A percentile compares a stretch with the other conserved stretches of the same genome.
These are phyloP conservation scores for Copidosoma aretas DNA, from an alignment of 2,888 invertebrate genomes.

Conservation along the genomic window DNA sequence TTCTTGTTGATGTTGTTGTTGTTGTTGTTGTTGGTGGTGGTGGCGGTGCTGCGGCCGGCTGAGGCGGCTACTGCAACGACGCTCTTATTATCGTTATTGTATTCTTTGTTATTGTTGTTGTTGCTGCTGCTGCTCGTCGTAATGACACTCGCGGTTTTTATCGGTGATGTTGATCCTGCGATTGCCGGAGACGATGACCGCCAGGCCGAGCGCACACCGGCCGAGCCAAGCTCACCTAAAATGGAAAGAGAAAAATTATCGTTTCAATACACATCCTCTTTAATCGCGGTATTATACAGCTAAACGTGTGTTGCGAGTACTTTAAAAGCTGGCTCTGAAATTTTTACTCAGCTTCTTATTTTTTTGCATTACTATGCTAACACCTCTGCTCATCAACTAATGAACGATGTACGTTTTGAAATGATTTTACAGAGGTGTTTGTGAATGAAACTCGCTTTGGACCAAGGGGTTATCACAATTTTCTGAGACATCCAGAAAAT, in stretches of 20 bases:
- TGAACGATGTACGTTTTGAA: too few species aligned
- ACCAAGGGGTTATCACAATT: too few species aligned
- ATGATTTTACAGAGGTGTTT: too few species aligned
- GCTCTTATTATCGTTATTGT: constrained; percentile 57
- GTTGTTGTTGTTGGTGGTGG: neutral
- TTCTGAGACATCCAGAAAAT: too few species aligned
- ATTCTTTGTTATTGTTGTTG: constrained; percentile 52
- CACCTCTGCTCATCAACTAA: too few species aligned
- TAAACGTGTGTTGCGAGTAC: too few species aligned
- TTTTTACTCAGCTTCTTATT: too few species aligned
- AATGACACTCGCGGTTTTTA: constrained; percentile 9
- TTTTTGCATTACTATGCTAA: too few species aligned
- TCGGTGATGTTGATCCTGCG: constrained; percentile 57
- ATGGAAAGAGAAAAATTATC: constrained; percentile 20
- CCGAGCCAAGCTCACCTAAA: constrained; percentile 61
- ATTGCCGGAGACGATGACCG: constrained; percentile 59
- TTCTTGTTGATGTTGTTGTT: constrained; percentile 8
- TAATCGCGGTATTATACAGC: neutral
- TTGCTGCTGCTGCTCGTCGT: constrained; percentile 60
- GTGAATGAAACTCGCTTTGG: too few species aligned
- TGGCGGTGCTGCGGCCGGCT: neutral
- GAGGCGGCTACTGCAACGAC: neutral
- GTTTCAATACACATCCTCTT: neutral
- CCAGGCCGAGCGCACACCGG: constrained; percentile 60
- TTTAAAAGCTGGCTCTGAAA: too few species aligned